Evolutionary conservation across 1,140 invertebrate species (phyloP).

Genomic region (Leptinotarsa undecemlineata): DNA sequence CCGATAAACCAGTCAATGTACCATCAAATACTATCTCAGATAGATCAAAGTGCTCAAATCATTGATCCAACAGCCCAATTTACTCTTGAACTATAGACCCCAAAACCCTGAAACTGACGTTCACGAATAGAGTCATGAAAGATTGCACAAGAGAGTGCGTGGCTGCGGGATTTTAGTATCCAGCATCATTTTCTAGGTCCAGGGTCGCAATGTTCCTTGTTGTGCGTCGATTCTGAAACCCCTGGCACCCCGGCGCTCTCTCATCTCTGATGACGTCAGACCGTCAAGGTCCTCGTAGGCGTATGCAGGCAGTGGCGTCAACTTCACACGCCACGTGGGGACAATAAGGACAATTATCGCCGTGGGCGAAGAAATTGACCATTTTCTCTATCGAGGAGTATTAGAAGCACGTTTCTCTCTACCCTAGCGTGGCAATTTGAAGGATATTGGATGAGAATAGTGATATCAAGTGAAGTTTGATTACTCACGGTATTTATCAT

Average conservation of each 20-base stretch:
- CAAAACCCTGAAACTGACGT: neutral
- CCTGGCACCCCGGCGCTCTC: slow-evolving; percentile 43
- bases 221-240: slow-evolving; percentile 31
- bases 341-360: neutral
- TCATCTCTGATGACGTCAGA: slow-evolving; percentile 44
- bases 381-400: neutral
- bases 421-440: too few relatives aligned
- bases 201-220: slow-evolving; percentile 31
- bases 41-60: too few relatives aligned
- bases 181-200: slow-evolving; percentile 21
- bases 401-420: neutral
- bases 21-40: too few relatives aligned
- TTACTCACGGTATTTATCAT: too few relatives aligned
- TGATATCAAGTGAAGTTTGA: too few relatives aligned
- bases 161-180: slow-evolving; percentile 48
- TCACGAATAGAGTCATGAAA: neutral
- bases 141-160: neutral
- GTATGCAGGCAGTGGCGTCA: slow-evolving; percentile 6
- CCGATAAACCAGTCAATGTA: too few relatives aligned
- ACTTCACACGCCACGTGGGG: neutral
- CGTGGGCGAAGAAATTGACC: neutral
- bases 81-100: neutral
- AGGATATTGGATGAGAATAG: too few relatives aligned
- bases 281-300: slow-evolving; percentile 39
- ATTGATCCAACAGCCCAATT: too few relatives aligned